Conservation (phyloP, 2,797 vertebrate genomes). For the Pempheris klunzingeri region DNA sequence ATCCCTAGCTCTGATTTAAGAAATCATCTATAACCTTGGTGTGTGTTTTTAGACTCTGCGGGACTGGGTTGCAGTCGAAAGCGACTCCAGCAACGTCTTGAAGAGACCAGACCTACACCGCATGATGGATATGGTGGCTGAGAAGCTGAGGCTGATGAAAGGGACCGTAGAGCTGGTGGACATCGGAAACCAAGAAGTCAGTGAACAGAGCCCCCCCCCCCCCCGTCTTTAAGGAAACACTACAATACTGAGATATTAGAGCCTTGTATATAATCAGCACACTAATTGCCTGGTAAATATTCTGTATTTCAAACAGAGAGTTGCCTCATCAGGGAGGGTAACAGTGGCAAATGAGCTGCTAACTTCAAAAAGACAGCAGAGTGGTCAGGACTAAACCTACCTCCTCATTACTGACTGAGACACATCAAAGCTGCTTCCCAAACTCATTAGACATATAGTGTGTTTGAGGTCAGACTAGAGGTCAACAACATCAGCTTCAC, state of each 20-base stretch:
- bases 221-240: neutral
- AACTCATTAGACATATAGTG: conserved; percentile 36
- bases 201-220: conserved; percentile 25
- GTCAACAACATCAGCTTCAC: conserved; percentile 19
- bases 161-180: conserved; percentile 82
- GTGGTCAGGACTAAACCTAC: conserved; percentile 11
- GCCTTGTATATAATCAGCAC: neutral
- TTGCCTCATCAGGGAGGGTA: conserved; percentile 1
- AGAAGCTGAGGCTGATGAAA: conserved; percentile 81
- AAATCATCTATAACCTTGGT: too few relatives aligned
- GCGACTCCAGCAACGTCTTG: conserved; percentile 83
- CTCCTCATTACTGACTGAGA: conserved; percentile 45
- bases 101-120: conserved; percentile 79
- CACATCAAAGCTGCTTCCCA: conserved; percentile 43
- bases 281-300: conserved; percentile 25
- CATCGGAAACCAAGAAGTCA: conserved; percentile 82
- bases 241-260: conserved; percentile 1
- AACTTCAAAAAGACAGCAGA: conserved; percentile 23
- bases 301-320: conserved; percentile 17
- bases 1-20: neutral
- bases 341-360: neutral
- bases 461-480: conserved; percentile 20
- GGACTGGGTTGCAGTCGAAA: conserved; percentile 85
- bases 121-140: conserved; percentile 84
- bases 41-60: conserved; percentile 73